Evolutionary conservation across 1,140 invertebrate genomes (phyloP), one percentile per base, ranked within the genome.

Genomic region (Drosophila virilis): DNA sequence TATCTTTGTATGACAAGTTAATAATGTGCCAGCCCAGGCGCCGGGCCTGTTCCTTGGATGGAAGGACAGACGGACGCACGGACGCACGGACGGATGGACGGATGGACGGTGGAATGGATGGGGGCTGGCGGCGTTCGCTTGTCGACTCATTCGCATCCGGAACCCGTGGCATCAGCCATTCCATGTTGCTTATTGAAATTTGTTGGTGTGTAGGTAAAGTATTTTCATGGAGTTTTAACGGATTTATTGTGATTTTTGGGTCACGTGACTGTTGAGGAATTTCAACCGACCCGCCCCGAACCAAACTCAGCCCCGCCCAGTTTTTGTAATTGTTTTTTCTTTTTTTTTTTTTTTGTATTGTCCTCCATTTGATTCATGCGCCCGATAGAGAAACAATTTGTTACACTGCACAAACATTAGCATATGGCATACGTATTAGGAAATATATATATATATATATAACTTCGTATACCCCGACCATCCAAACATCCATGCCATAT

Each of bases 1-100:
- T 90, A 88, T 91, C 86, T 88, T 82, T 80, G 88, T 80, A 90
- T 90, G 86, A 90, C 86, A 90, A 91, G 78, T 90, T 90, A 90
- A 90, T 90, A 90, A 90, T 83, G 86, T 90, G 82, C 71, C 80
- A 80, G 80, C 76, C 77, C 73, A 85, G 83, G 82, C 84, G 75
- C 73, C 76, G 51, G 66, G 46, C 50, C 42, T 13, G 38, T 40
- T 75, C 40, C 12, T 15, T 22, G 45, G 22, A 28, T 28, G 22
- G 22, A 28, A 28, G 22, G 4, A 5, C 22, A 28, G 22, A 28
- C 22, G 22, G 22, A 22, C 8, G 32, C 15, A 37, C 17, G 12
- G 48, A 33, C 35, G 37, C 15, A 13, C 32, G 15, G 51, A 37
- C 10, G 40, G 58, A 48, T 32, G 28, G 37, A 8, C 8, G 33